These are phyloP conservation scores for Stegodyphus mimosarum DNA, from an alignment of 1,140 invertebrate genomes.

Conservation along the genomic window DNA sequence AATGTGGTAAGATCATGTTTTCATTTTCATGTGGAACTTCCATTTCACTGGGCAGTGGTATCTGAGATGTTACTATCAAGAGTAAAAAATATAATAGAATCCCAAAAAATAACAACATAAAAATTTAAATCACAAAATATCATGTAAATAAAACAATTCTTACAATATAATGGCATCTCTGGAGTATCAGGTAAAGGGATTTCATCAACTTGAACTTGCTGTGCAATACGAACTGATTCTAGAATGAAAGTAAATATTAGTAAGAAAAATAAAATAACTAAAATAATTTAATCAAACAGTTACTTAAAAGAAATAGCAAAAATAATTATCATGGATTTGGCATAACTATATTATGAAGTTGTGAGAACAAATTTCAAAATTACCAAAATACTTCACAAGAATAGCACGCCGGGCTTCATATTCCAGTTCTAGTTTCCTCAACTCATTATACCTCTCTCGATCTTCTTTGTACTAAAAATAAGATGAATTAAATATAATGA, in stretches of 20 bases:
- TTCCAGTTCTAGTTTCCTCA: conserved; percentile 90
- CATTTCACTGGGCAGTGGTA: conserved; percentile 79
- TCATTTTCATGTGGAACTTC: conserved; percentile 71
- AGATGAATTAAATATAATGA: neutral
- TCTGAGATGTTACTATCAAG: conserved; percentile 74
- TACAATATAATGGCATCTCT: conserved; percentile 63
- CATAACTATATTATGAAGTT: neutral
- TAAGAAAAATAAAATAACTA: neutral
- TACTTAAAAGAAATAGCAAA: neutral
- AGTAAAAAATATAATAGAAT: conserved; percentile 11
- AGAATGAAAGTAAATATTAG: conserved; percentile 44
- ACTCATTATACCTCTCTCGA: conserved; percentile 89
- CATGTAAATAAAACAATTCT: conserved; percentile 17
- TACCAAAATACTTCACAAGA: conserved; percentile 86
- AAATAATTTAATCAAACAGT: neutral
- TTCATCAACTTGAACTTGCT: conserved; percentile 95
- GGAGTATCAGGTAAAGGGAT: conserved; percentile 86
- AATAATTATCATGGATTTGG: neutral
- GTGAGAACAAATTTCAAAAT: conserved; percentile 1
- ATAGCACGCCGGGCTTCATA: conserved; percentile 90
- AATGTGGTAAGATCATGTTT: conserved; percentile 65
- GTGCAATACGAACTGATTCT: conserved; percentile 92
- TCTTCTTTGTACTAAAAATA: conserved; percentile 90
- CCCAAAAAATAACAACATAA: neutral
- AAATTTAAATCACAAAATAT: neutral